Conservation (phyloP, 2,888 invertebrate genomes). For the Drosophila testacea region DNA sequence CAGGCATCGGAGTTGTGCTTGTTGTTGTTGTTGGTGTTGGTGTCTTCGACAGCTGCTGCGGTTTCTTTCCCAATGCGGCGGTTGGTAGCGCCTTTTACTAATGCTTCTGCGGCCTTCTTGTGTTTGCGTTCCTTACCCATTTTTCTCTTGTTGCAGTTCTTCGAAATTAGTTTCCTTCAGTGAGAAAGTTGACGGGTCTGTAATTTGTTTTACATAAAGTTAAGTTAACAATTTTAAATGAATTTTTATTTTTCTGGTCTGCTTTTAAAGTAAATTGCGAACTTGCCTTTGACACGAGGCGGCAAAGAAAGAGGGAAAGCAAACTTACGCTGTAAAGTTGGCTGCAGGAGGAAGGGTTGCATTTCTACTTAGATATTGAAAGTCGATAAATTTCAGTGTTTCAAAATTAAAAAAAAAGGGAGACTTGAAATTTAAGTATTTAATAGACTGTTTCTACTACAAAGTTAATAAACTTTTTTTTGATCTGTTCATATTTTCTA, state of each 20-base stretch:
- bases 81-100: not conserved
- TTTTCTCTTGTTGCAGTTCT: not conserved
- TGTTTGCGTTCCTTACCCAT: conserved; percentile 55
- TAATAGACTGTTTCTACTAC: too few species aligned
- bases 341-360: not conserved
- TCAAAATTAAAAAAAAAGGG: too few species aligned
- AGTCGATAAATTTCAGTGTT: too few species aligned
- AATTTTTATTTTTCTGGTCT: conserved; percentile 1
- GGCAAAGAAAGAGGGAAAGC: not conserved
- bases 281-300: conserved; percentile 9
- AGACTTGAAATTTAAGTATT: too few species aligned
- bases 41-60: not conserved
- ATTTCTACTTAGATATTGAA: too few species aligned
- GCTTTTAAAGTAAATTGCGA: conserved; percentile 2
- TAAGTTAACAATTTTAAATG: conserved; percentile 8
- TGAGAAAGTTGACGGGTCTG: conserved; percentile 21
- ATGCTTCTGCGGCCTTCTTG: conserved; percentile 26
- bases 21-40: not conserved
- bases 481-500: too few species aligned
- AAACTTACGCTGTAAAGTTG: conserved; percentile 18
- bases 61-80: not conserved
- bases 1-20: too few species aligned
- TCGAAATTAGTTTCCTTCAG: conserved; percentile 10
- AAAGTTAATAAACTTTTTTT: too few species aligned
- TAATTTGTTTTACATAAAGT: conserved; percentile 29